Base-by-base conservation (phyloP, 1,140 invertebrate species). In the Brachionus sp. region DNA sequence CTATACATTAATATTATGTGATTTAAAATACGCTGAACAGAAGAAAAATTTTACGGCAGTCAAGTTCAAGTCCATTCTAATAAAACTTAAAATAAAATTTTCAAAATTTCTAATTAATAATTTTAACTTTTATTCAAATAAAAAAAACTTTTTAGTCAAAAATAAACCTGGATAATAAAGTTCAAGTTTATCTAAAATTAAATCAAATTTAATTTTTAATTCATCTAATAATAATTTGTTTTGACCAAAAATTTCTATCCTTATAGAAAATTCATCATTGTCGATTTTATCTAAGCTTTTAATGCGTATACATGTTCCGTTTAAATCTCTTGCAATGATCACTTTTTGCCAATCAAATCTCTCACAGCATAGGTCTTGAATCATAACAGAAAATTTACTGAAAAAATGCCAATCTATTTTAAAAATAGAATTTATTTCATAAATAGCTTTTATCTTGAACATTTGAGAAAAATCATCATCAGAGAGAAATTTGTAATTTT, bases 321-420 rank as follows among this genome's bases (percentile, higher is more conserved):
- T 19, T 16, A 80, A 19, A 25, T 57, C 62, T 23, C 77, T 57
- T 10, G 50, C 77, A 19, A 80, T 80, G 7, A 80, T 25, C 0
- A 62, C 50, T 42, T 80, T 33, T n/a, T 62, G 10, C 77, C 77
- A 80, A 23, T 80, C 77, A 9, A 44, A 57, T 62, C 77, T 35
- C 19, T 80, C 77, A 44, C 9, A 80, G 10, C 57, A n/a, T 9
- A 62, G 25, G 6, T 39, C 19, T 23, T 80, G 77, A 12, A 80
- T 19, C 33, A 80, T 62, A 42, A 39, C 37, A 23, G 77, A 80
- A 25, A 80, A 39, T 16, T 62, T 80, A 23, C 25, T 57, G 29
- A 80, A 80, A 37, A 80, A 42, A 37, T 57, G 50, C 25, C 33
- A 62, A 19, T 66, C 37, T 7, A 80, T 57, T 44, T 80, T 44